These are phyloP conservation scores for Anguilla megastoma DNA, from an alignment of 2,797 vertebrate genomes.

Conservation along the genomic window DNA sequence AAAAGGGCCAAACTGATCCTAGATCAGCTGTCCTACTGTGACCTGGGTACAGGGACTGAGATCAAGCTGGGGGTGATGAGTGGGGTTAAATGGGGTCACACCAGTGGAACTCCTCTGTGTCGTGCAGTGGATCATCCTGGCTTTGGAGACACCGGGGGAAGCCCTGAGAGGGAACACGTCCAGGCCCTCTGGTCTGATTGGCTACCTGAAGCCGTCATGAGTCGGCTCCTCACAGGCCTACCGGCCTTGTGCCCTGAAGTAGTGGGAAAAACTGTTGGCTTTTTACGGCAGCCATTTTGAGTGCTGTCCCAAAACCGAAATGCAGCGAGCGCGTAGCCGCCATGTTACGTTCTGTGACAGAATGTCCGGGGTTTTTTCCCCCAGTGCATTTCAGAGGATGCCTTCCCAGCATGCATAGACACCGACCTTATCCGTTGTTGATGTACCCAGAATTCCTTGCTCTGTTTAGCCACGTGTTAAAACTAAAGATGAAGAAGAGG, in stretches of 20 bases:
- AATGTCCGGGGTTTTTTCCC: not conserved
- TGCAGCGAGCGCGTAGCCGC: too few relatives aligned
- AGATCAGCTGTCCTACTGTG: not conserved
- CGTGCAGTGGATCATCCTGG: not conserved
- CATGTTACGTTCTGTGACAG: not conserved
- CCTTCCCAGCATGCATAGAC: not conserved
- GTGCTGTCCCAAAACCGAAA: too few relatives aligned
- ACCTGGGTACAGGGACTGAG: not conserved
- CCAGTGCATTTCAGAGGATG: not conserved
- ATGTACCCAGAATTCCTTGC: not conserved
- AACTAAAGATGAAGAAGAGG: not conserved
- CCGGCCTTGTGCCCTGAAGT: not conserved
- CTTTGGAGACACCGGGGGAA: not conserved
- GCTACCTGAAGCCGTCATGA: not conserved
- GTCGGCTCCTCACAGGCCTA: not conserved
- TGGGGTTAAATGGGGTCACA: too few relatives aligned
- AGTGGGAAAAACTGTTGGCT: not conserved
- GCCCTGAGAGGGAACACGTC: not conserved
- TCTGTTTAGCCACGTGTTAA: not conserved
- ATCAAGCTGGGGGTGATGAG: not conserved
- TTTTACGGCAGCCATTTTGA: not conserved
- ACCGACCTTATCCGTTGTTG: not conserved
- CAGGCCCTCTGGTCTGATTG: not conserved
- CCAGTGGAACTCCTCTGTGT: not conserved
- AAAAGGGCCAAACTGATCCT: not conserved